Base-by-base conservation (phyloP, 2,113 vertebrate species). In the Peromyscus leucopus region DNA sequence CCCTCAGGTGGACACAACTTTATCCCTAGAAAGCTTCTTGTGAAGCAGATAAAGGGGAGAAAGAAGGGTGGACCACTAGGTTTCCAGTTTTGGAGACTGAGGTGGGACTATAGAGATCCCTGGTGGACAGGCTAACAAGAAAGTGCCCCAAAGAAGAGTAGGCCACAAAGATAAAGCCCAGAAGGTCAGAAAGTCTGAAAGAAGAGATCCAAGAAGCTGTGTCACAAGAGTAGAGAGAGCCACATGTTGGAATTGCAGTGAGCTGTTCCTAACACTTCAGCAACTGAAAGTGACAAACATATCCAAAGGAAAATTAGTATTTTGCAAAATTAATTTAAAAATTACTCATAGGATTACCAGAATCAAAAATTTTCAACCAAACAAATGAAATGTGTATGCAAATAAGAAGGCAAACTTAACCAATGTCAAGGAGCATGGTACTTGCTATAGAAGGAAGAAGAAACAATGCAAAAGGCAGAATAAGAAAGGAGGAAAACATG, bases 31-130 rank as follows among this genome's bases (percentile, higher is more conserved):
- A 2, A 63, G 11, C 24, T 72, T 72, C 83, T 26, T 3, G 28
- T 61, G 24, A 63, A 51, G 17, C 31, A 39, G 17, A 5, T 33
- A 28, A 86, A 48, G 22, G 31, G 21, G 31, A 26, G 22, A 71
- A 48, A 17, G 10, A 46, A 26, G 16, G 6, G 55, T 1, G 4
- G 28, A 24, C 5, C 13, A 9, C 48, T 8, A 0, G 3, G 5
- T 7, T 26, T 2, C 72, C 55, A 8, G 9, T 48, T 28, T 33
- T 79, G 19, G 46, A 46, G 9, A 79, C 7, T 7, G 31, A 26
- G 24, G 13, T 1, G 26, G 12, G 12, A 42, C 24, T 24, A 2
- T 22, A 9, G 55, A 75, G 26, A 39, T 17, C 24, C 33, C 13
- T 22, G 7, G 24, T 51, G 5, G 5, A 9, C 4, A 36, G 33